Evolutionary conservation across 1,140 invertebrate genomes (phyloP).

Genomic region (Oppia nitens): DNA sequence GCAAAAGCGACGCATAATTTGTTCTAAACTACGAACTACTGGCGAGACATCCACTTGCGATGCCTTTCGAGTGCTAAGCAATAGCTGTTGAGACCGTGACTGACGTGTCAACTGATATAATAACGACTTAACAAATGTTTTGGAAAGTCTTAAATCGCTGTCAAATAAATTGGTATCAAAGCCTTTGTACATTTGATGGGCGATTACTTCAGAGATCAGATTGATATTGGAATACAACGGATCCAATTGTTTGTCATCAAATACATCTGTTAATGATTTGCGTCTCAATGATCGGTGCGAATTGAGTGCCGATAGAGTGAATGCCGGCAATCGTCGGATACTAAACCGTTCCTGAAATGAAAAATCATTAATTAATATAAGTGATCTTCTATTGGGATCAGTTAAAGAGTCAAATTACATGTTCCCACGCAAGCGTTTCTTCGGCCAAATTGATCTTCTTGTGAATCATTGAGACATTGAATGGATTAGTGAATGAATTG

Average conservation of each 20-base stretch:
- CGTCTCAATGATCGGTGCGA: conserved; percentile 27
- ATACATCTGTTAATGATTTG: conserved; percentile 30
- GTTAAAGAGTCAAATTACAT: no score
- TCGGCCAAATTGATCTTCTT: conserved; percentile 97
- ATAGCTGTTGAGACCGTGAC: conserved; percentile 9
- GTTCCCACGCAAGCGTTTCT: conserved; percentile 83
- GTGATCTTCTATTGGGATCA: no score
- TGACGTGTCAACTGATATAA: not conserved
- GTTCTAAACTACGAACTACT: not conserved
- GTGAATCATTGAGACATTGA: conserved; percentile 57
- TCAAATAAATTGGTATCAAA: conserved; percentile 9
- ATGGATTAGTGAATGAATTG: not conserved
- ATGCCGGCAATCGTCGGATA: conserved; percentile 34
- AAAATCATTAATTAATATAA: no score
- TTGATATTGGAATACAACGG: conserved; percentile 49
- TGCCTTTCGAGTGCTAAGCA: conserved; percentile 26
- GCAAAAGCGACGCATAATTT: conserved; percentile 20
- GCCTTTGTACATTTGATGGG: conserved; percentile 47
- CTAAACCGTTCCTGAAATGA: conserved; percentile 21
- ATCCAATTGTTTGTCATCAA: conserved; percentile 36
- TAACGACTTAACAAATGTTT: conserved; percentile 5
- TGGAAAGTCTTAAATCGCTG: conserved; percentile 6
- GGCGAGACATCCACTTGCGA: conserved; percentile 9
- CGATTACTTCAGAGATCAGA: conserved; percentile 61
- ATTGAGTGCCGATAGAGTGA: conserved; percentile 68